Evolutionary conservation across 2,888 invertebrate species (phyloP).

Genomic region (Lasiommata megera): DNA sequence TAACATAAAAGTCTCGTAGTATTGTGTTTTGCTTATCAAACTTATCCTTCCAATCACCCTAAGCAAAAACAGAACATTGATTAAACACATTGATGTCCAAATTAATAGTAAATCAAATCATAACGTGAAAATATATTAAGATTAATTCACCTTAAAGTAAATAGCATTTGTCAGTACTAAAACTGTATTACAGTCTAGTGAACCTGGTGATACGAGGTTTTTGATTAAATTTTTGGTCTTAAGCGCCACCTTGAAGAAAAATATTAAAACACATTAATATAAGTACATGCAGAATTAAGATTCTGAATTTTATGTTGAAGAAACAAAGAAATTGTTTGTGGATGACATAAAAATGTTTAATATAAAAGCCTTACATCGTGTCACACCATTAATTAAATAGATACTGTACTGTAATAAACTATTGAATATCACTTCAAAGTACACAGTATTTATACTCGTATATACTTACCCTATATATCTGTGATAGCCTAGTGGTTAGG

Average conservation of each 20-base stretch:
- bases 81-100: neutral
- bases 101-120: neutral
- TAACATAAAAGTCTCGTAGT: conserved; percentile 21
- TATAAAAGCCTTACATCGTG: no score
- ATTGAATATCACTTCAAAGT: no score
- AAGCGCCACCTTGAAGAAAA: conserved; percentile 25
- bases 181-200: conserved; percentile 22
- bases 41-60: conserved; percentile 27
- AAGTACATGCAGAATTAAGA: no score
- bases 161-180: conserved; percentile 32
- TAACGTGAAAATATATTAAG: neutral
- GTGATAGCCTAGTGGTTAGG: no score
- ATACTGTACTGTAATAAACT: no score
- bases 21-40: conserved; percentile 27
- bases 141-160: conserved; percentile 30
- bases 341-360: no score
- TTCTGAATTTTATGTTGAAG: no score
- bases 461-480: no score
- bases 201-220: conserved; percentile 23
- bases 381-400: no score
- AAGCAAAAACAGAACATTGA: neutral
- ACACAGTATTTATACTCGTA: no score
- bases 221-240: conserved; percentile 31
- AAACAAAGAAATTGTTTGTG: no score
- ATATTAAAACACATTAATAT: neutral